Evolutionary conservation across 2,113 vertebrate genomes (phyloP).

Genomic region (Tragelaphus buxtoni): DNA sequence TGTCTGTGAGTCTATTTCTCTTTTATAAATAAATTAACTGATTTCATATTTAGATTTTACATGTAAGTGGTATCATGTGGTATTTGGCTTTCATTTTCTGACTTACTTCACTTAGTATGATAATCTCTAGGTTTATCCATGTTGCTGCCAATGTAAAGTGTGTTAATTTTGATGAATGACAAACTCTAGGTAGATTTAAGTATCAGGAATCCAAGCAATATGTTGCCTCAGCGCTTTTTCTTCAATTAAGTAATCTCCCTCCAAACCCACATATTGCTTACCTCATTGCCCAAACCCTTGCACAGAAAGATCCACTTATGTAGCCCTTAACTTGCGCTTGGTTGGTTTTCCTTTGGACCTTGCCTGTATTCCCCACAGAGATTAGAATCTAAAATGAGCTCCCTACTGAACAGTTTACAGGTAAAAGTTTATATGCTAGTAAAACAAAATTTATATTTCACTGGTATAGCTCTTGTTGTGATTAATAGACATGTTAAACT

Average conservation of each 20-base stretch:
- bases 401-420: neutral
- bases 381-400: neutral
- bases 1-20: neutral
- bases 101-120: neutral
- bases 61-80: neutral
- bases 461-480: neutral
- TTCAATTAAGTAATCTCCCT: neutral
- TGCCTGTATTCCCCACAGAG: neutral
- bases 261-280: neutral
- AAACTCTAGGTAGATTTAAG: neutral
- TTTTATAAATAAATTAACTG: neutral
- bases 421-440: neutral
- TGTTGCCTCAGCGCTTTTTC: neutral
- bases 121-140: neutral
- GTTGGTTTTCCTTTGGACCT: neutral
- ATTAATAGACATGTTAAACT: neutral
- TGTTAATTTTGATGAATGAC: neutral
- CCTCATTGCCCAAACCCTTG: neutral
- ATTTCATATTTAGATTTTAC: neutral
- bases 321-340: rapidly evolving
- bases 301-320: neutral
- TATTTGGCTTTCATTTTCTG: neutral
- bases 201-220: neutral
- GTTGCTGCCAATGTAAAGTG: neutral
- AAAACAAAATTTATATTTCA: neutral